These are phyloP conservation scores for Tapirus terrestris DNA, from an alignment of 2,113 vertebrate genomes.

Conservation along the genomic window DNA sequence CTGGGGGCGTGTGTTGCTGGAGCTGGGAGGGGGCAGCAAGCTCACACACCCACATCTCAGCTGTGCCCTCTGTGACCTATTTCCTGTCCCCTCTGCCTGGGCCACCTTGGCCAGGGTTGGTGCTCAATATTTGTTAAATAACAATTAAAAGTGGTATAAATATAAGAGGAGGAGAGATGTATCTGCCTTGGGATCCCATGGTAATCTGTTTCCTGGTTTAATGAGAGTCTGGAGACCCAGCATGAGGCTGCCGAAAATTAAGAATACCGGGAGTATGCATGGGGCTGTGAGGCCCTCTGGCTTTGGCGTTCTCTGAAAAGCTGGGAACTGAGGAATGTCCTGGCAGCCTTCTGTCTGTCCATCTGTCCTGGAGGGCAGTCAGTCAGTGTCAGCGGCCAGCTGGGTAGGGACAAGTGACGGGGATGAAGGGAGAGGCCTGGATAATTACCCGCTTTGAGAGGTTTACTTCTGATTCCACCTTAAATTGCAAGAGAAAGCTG, in stretches of 20 bases:
- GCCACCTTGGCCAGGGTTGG: background rate
- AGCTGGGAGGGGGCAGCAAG: background rate
- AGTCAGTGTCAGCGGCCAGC: background rate
- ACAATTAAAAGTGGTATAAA: slow-evolving; percentile 31
- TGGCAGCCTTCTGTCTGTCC: background rate
- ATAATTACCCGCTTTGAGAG: slow-evolving; percentile 8
- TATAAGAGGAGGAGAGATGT: slow-evolving; percentile 50
- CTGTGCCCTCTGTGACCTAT: fast-evolving
- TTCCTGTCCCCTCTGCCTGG: background rate
- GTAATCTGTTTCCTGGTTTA: background rate
- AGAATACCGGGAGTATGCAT: background rate
- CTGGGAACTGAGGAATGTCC: background rate
- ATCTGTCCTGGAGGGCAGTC: background rate
- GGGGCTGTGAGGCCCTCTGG: background rate
- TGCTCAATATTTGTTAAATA: slow-evolving; percentile 45
- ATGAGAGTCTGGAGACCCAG: slow-evolving; percentile 60
- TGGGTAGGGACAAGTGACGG: background rate
- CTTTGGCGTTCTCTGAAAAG: background rate
- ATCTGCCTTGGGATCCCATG: background rate
- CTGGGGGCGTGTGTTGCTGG: background rate
- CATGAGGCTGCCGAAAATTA: slow-evolving; percentile 31
- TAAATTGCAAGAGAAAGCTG: slow-evolving; percentile 10
- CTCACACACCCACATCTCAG: fast-evolving
- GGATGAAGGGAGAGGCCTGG: background rate
- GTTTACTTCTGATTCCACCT: slow-evolving; percentile 44